Evolutionary conservation across 2,113 vertebrate species (phyloP).

Genomic region (Illadopsis cleaveri): DNA sequence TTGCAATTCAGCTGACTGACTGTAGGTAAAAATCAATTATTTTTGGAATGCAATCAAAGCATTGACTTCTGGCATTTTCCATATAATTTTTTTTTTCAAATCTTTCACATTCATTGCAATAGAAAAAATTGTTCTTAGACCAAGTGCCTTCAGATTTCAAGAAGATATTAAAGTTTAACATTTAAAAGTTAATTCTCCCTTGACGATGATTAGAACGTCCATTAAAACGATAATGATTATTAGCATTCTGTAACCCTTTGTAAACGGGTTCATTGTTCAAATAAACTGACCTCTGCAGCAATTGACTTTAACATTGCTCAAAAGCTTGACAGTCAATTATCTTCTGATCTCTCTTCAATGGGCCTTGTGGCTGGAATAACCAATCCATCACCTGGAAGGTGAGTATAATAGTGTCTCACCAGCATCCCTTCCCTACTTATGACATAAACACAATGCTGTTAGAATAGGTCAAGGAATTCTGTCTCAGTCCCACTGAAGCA

Average conservation of each 20-base stretch:
- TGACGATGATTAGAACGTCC: constrained; percentile 55
- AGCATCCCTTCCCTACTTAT: constrained; percentile 46
- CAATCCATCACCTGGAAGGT: constrained; percentile 72
- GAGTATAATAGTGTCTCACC: constrained; percentile 56
- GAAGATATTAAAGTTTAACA: constrained; percentile 47
- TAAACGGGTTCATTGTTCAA: constrained; percentile 67
- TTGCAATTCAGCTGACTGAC: constrained; percentile 38
- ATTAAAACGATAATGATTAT: constrained; percentile 68
- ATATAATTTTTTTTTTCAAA: constrained; percentile 13
- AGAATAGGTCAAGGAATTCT: constrained; percentile 12
- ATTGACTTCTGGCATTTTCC: constrained; percentile 42
- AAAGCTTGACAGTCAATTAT: constrained; percentile 77
- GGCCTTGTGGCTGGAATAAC: constrained; percentile 70
- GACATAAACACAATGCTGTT: neutral
- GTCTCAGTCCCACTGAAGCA: neutral
- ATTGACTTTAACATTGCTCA: constrained; percentile 76
- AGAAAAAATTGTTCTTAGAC: neutral
- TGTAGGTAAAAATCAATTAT: constrained; percentile 40
- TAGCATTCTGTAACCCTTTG: constrained; percentile 72
- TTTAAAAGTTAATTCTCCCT: constrained; percentile 63
- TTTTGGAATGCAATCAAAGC: constrained; percentile 54
- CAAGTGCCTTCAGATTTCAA: constrained; percentile 45
- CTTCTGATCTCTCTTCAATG: constrained; percentile 73
- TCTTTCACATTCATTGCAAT: constrained; percentile 10
- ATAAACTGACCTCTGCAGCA: constrained; percentile 68